Percentiles rank a stretch among this genome's conserved stretches.
These are phyloP conservation scores for Augiades crinisus DNA, from an alignment of 2,888 invertebrate genomes.

Conservation along the genomic window DNA sequence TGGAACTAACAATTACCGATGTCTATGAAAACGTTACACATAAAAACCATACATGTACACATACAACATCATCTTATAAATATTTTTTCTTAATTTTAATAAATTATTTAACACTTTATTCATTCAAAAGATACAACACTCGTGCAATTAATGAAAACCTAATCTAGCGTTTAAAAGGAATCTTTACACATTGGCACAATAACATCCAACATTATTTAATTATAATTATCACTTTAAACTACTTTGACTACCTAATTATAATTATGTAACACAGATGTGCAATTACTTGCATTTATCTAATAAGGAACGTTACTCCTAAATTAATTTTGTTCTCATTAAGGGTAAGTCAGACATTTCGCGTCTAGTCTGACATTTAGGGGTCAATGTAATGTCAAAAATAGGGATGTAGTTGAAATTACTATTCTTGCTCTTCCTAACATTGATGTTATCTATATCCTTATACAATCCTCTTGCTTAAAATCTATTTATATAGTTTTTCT, in stretches of 20 bases:
- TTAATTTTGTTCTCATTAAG: slow-evolving; percentile 4
- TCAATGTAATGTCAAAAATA: no score
- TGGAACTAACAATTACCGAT: no score
- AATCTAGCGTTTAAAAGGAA: slow-evolving; percentile 17
- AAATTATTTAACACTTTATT: slow-evolving; percentile 23
- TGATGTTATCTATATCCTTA: no score
- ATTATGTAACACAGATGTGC: slow-evolving; percentile 14
- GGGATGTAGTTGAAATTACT: no score
- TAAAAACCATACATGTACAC: slow-evolving; percentile 12
- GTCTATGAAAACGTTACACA: no score
- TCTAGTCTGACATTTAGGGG: no score
- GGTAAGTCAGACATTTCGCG: slow-evolving; percentile 3
- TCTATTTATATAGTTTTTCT: no score
- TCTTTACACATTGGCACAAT: slow-evolving; percentile 24
- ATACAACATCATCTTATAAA: slow-evolving; percentile 12
- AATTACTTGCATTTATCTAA: slow-evolving; percentile 5
- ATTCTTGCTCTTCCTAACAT: no score
- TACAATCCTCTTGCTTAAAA: no score
- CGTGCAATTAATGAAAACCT: slow-evolving; percentile 7
- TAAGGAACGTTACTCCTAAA: slow-evolving; percentile 6
- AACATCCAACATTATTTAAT: slow-evolving; percentile 11
- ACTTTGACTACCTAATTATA: slow-evolving; percentile 11
- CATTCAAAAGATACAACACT: slow-evolving; percentile 10
- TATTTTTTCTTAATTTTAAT: slow-evolving; percentile 15
- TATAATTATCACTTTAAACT: not conserved